Percentiles rank a stretch among this genome's conserved stretches.
phyloP scores from a whole-genome alignment of 2,113 vertebrate species.

The Anser brachyrhynchus region DNA sequence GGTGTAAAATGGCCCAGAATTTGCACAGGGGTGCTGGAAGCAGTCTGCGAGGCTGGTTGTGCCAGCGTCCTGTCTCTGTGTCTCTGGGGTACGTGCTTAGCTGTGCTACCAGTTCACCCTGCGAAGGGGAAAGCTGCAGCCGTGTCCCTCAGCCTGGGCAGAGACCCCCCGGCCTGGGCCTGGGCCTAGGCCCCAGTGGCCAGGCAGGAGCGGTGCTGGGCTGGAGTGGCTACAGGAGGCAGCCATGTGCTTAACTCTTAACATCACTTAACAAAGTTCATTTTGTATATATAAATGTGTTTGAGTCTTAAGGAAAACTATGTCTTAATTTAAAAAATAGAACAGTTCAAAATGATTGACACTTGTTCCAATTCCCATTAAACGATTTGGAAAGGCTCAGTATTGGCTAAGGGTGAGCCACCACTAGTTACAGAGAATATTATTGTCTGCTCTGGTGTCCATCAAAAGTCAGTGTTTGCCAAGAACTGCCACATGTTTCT shows the following conservation, averaged over 20 bases:
- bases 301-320: background rate
- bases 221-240: background rate
- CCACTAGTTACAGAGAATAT: background rate
- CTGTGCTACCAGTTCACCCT: no score
- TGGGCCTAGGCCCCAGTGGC: no score
- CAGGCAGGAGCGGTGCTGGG: background rate
- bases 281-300: background rate
- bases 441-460: background rate
- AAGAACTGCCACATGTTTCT: background rate
- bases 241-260: background rate
- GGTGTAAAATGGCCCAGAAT: no score
- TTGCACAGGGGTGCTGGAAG: no score
- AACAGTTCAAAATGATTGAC: background rate
- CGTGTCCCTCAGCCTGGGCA: no score
- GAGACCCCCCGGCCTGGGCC: no score
- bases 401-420: background rate
- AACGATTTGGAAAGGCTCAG: background rate
- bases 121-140: no score
- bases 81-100: no score
- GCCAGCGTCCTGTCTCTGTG: no score
- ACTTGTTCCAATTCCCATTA: background rate
- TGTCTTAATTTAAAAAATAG: background rate
- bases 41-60: no score
- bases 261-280: background rate
- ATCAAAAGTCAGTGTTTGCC: background rate